Percentiles rank a stretch among this genome's conserved stretches.
Evolutionary conservation across 2,888 invertebrate genomes (phyloP).

Genomic region (Cosmopolites sordidus): DNA sequence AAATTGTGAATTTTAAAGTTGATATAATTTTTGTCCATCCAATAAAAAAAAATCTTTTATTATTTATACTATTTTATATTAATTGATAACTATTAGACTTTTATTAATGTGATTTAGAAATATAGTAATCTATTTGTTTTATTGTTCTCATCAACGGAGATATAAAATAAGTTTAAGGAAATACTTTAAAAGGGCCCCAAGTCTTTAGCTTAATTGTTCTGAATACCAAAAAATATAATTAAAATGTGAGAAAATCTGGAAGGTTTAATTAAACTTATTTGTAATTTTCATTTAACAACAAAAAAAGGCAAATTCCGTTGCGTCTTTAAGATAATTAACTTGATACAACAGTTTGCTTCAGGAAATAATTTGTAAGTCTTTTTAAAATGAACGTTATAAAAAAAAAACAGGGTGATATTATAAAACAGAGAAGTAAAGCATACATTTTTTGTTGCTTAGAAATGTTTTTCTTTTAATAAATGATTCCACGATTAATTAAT

Average conservation of each 20-base stretch:
- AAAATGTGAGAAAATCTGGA: slow-evolving; percentile 9
- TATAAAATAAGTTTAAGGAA: slow-evolving; percentile 6
- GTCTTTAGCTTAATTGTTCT: slow-evolving; percentile 5
- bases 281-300: slow-evolving; percentile 3
- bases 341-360: background rate
- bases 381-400: background rate
- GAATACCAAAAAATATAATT: slow-evolving; percentile 10
- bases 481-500: background rate
- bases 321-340: slow-evolving; percentile 5
- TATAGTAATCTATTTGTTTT: slow-evolving; percentile 10
- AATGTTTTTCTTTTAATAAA: background rate
- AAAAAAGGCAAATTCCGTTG: slow-evolving; percentile 3
- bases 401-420: background rate
- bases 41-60: no score
- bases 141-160: slow-evolving; percentile 12
- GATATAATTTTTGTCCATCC: no score
- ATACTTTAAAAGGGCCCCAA: slow-evolving; percentile 6
- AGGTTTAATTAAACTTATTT: slow-evolving; percentile 11
- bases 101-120: no score
- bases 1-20: no score
- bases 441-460: background rate
- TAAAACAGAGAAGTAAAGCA: background rate
- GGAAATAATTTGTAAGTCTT: slow-evolving; percentile 1
- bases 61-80: no score
- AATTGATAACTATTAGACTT: no score